Evolutionary conservation across 2,113 vertebrate genomes (phyloP).

Genomic region (Chloropsis cyanopogon): DNA sequence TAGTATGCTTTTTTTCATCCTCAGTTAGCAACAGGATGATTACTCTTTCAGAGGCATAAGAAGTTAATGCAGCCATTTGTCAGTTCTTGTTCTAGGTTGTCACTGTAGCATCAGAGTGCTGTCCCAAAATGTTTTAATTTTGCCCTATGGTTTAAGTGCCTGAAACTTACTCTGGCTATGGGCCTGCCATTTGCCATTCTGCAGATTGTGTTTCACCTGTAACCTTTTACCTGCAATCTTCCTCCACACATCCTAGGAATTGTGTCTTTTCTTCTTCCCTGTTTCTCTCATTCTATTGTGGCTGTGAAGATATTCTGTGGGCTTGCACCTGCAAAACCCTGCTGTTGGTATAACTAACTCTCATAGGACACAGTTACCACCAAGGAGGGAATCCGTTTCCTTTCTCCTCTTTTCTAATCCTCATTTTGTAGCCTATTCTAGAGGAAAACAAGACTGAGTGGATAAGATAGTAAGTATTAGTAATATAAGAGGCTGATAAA

Average conservation of each 20-base stretch:
- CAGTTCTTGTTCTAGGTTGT: neutral
- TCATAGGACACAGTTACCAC: neutral
- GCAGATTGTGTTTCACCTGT: neutral
- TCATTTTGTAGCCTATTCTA: neutral
- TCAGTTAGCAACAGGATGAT: neutral
- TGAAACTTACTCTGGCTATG: neutral
- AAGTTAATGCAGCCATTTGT: neutral
- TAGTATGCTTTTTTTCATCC: neutral
- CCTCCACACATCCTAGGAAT: accelerated
- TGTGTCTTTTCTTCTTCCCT: neutral
- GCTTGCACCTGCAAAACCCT: neutral
- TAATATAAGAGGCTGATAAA: neutral
- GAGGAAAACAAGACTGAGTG: neutral
- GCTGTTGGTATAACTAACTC: neutral
- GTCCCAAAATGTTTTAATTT: neutral
- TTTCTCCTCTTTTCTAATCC: neutral
- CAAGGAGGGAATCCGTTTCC: neutral
- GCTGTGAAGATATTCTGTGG: neutral
- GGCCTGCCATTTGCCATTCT: neutral
- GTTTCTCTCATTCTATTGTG: neutral
- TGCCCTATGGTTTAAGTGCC: neutral
- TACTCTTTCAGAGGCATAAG: neutral
- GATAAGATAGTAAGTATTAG: neutral
- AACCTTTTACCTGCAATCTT: neutral
- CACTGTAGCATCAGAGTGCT: neutral